phyloP scores from a whole-genome alignment of 2,113 vertebrate genomes.

The Cyprinus carpio region DNA sequence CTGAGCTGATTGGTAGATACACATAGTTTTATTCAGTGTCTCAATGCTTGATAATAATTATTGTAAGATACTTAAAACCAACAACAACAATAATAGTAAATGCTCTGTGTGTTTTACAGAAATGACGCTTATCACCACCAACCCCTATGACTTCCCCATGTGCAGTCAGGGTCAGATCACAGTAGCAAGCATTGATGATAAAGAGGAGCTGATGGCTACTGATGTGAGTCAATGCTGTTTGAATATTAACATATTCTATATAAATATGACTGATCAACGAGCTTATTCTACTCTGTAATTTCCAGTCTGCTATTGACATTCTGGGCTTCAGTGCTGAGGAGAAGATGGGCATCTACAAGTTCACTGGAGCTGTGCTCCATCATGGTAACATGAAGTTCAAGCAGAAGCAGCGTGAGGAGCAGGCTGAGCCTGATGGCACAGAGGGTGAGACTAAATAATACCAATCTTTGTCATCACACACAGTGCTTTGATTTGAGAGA shows the following conservation, averaged over 20 bases:
- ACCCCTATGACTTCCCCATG: slow-evolving; percentile 82
- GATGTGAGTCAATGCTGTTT: slow-evolving; percentile 73
- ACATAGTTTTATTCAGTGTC: not conserved
- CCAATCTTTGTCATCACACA: no score
- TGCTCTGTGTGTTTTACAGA: slow-evolving; percentile 48
- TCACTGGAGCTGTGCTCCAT: slow-evolving; percentile 73
- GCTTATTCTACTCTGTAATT: not conserved
- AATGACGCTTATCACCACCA: slow-evolving; percentile 77
- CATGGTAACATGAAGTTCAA: slow-evolving; percentile 83
- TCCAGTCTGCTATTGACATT: slow-evolving; percentile 53
- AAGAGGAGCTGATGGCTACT: slow-evolving; percentile 84
- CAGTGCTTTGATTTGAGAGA: slow-evolving; percentile 16
- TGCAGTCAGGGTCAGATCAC: slow-evolving; percentile 84
- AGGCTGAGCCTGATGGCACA: slow-evolving; percentile 79
- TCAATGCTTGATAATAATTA: not conserved
- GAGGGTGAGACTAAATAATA: slow-evolving; percentile 59
- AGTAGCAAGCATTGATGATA: slow-evolving; percentile 84
- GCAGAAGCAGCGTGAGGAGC: slow-evolving; percentile 81
- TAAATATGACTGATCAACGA: not conserved
- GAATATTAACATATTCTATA: not conserved
- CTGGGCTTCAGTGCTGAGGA: slow-evolving; percentile 46
- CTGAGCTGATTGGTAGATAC: slow-evolving; percentile 58
- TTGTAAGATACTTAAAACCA: not conserved
- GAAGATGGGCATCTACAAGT: slow-evolving; percentile 51
- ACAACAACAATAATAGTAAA: not conserved